A percentile compares a stretch with the other conserved stretches of the same genome.
Evolutionary conservation across 2,113 vertebrate species (phyloP).

Genomic region (Verasper variegatus): DNA sequence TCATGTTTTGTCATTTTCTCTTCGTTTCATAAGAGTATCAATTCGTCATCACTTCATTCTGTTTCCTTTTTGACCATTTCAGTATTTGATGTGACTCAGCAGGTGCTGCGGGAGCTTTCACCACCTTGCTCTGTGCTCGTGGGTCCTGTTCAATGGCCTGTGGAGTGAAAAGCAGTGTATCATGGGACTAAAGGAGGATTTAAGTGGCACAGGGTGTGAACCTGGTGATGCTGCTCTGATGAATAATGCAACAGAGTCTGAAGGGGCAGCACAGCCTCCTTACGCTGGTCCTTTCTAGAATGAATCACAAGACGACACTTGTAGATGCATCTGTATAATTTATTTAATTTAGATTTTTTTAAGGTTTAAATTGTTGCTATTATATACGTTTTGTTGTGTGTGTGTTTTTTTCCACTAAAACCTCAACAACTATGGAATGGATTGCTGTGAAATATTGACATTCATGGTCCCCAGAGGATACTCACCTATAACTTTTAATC

Average conservation of each 20-base stretch:
- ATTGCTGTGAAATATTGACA: no score
- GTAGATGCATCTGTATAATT: no score
- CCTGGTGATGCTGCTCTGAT: conserved; percentile 46
- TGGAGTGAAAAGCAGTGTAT: conserved; percentile 34
- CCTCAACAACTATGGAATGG: no score
- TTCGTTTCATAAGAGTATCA: no score
- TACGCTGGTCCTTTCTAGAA: conserved; percentile 19
- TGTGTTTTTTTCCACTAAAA: no score
- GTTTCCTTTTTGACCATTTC: not conserved
- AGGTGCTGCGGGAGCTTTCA: not conserved
- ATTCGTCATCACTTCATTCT: not conserved
- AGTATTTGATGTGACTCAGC: not conserved
- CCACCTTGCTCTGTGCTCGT: not conserved
- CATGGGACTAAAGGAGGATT: conserved; percentile 41
- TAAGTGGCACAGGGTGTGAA: conserved; percentile 52
- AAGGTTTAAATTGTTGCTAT: no score
- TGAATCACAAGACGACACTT: no score
- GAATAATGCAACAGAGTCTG: conserved; percentile 68
- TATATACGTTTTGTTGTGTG: no score
- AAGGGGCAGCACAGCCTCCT: conserved; percentile 56
- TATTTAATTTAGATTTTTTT: no score
- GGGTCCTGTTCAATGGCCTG: not conserved
- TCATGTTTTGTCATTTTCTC: not conserved
- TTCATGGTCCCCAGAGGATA: no score
- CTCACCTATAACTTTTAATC: no score